These are phyloP conservation scores for Glossophaga mutica DNA, from an alignment of 2,797 vertebrate genomes.

Conservation along the genomic window DNA sequence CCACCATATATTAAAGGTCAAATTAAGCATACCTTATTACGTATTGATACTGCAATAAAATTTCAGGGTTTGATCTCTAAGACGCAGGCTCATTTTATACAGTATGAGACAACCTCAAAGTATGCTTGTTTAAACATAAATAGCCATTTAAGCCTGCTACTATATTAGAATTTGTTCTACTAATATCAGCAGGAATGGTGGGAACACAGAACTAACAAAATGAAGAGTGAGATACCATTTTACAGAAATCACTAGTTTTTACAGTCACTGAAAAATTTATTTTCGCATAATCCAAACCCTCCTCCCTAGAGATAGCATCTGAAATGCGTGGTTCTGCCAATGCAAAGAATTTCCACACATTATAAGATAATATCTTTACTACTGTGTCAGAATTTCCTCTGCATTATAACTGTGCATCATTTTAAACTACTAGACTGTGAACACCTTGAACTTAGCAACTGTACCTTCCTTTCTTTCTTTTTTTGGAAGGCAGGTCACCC, in stretches of 20 bases:
- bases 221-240: not conserved
- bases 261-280: not conserved
- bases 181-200: not conserved
- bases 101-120: not conserved
- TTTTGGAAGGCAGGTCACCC: not conserved
- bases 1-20: slow-evolving; percentile 17
- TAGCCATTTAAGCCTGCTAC: not conserved
- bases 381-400: not conserved
- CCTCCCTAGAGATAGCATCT: not conserved
- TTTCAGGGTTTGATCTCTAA: not conserved
- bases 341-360: not conserved
- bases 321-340: not conserved
- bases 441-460: not conserved
- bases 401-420: not conserved
- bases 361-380: not conserved
- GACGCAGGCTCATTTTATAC: not conserved
- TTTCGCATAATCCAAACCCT: not conserved
- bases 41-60: not conserved
- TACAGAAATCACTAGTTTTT: not conserved
- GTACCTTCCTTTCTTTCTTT: not conserved
- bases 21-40: slow-evolving; percentile 21
- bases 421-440: not conserved
- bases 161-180: not conserved
- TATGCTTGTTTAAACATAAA: not conserved
- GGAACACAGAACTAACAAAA: not conserved